These are phyloP conservation scores for Ahaetulla prasina DNA, from an alignment of 2,113 vertebrate genomes.

Conservation along the genomic window DNA sequence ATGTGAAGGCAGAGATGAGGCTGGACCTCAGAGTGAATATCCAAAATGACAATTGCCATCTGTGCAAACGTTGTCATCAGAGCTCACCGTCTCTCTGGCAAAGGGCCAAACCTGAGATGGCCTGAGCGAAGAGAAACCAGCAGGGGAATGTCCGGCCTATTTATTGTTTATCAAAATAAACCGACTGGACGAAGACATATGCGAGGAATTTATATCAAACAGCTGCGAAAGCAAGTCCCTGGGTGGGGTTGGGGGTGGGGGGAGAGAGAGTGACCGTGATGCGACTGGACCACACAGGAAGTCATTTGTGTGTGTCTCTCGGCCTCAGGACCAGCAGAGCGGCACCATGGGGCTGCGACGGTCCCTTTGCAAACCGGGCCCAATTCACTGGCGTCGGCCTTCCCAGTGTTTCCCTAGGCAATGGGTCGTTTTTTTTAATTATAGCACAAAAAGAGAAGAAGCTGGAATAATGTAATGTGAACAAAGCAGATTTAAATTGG, in stretches of 20 bases:
- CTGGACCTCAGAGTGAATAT: constrained; percentile 65
- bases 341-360: background rate
- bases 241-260: constrained; percentile 43
- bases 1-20: background rate
- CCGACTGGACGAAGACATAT: constrained; percentile 89
- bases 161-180: constrained; percentile 99
- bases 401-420: background rate
- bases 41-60: constrained; percentile 79
- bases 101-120: constrained; percentile 68
- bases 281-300: constrained; percentile 76
- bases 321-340: background rate
- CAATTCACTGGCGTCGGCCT: background rate
- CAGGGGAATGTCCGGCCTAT: constrained; percentile 82
- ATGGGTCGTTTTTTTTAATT: background rate
- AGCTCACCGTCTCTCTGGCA: constrained; percentile 68
- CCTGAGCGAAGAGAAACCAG: constrained; percentile 69
- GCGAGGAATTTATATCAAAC: constrained; percentile 91
- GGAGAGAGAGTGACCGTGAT: constrained; percentile 61
- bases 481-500: background rate
- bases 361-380: constrained; percentile 29
- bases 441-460: background rate
- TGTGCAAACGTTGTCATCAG: constrained; percentile 77
- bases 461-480: background rate
- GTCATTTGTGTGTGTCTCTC: constrained; percentile 54
- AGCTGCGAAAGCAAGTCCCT: constrained; percentile 96